Evolutionary conservation across 2,797 vertebrate species (phyloP).

Genomic region (Peromyscus melanophrys): DNA sequence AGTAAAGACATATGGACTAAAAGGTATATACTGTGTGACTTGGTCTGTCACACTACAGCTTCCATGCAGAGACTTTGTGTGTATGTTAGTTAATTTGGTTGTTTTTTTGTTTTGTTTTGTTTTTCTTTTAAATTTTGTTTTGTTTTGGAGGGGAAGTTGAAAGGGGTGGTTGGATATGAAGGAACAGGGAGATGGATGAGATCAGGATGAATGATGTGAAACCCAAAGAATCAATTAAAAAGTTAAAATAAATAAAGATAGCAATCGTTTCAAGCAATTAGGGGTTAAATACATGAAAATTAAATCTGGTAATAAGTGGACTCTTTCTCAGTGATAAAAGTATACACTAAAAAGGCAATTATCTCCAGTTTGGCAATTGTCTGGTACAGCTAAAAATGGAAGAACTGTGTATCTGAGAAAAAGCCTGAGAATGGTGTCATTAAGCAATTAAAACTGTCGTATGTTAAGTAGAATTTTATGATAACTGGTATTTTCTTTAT

Average conservation of each 20-base stretch:
- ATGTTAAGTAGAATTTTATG: constrained; percentile 55
- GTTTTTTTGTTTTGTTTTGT: not conserved
- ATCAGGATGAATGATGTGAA: not conserved
- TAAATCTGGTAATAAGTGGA: not conserved
- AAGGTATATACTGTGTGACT: not conserved
- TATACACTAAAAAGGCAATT: constrained; percentile 35
- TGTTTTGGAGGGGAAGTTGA: not conserved
- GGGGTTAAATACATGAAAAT: constrained; percentile 7
- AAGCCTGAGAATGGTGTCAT: constrained; percentile 64
- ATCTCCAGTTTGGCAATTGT: constrained; percentile 68
- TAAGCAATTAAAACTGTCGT: constrained; percentile 78
- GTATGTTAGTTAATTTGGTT: not conserved
- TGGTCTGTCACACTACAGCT: not conserved
- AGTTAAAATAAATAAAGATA: not conserved
- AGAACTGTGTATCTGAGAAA: constrained; percentile 33
- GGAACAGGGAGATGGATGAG: not conserved
- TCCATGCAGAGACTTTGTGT: not conserved
- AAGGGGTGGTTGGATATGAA: not conserved
- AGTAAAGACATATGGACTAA: not conserved
- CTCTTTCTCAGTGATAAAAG: constrained; percentile 32
- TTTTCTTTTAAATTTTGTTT: not conserved
- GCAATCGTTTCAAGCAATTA: not conserved
- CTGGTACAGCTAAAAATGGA: constrained; percentile 26
- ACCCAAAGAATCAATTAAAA: not conserved
- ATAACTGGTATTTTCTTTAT: constrained; percentile 69